A percentile compares a stretch with the other conserved stretches of the same genome.
Conservation (phyloP, 2,113 vertebrate genomes). For the Terrapene triunguis region DNA sequence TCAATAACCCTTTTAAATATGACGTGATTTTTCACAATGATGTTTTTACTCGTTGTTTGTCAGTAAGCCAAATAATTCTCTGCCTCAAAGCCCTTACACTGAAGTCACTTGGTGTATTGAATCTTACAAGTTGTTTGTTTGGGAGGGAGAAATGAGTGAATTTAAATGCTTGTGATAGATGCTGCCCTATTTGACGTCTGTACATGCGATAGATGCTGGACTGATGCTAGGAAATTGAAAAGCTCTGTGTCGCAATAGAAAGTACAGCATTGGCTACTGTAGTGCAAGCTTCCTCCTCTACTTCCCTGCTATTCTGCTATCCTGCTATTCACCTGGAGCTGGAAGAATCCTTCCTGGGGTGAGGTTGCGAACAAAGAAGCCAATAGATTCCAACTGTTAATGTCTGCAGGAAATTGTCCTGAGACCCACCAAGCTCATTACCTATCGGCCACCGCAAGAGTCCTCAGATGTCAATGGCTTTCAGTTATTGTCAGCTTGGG, state of each 20-base stretch:
- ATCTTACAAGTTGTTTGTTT: not conserved
- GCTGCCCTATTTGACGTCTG: not conserved
- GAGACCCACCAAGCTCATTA: not conserved
- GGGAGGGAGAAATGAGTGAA: not conserved
- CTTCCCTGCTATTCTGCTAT: not conserved
- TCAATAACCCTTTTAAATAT: not conserved
- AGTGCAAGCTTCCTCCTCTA: not conserved
- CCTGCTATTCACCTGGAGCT: too few species aligned
- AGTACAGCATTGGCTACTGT: not conserved
- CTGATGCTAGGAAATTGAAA: too few species aligned
- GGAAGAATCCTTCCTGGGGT: not conserved
- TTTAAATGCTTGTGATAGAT: too few species aligned
- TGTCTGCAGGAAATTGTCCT: not conserved
- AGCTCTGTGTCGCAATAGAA: too few species aligned
- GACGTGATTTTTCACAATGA: not conserved
- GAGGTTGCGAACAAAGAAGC: too few species aligned
- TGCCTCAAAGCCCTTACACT: rapidly evolving
- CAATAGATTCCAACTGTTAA: not conserved
- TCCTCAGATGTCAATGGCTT: not conserved
- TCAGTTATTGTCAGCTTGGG: rapidly evolving
- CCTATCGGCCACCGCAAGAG: rapidly evolving
- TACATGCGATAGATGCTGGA: not conserved
- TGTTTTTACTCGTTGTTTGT: not conserved
- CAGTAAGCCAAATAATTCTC: not conserved
- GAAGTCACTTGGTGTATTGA: rapidly evolving